Evolutionary conservation across 2,888 invertebrate species (phyloP).

Genomic region (Apomyelois bistriatella): DNA sequence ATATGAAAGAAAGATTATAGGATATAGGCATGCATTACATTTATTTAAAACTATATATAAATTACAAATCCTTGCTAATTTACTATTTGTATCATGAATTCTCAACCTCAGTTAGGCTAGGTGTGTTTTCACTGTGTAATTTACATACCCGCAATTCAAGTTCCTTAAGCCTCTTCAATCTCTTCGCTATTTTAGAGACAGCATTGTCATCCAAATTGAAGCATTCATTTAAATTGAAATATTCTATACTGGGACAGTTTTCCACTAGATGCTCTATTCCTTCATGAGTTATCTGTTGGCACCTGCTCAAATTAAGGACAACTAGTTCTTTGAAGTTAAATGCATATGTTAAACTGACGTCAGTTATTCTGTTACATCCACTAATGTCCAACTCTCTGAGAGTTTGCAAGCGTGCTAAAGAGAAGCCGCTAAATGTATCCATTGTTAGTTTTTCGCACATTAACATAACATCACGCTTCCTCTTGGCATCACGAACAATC

Average conservation of each 20-base stretch:
- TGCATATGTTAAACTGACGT: constrained; percentile 84
- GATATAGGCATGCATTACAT: no score
- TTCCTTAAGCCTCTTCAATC: constrained; percentile 72
- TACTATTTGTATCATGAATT: no score
- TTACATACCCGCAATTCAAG: constrained; percentile 77
- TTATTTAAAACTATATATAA: no score
- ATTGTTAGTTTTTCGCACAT: constrained; percentile 79
- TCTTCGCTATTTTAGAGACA: constrained; percentile 54
- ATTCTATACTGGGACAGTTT: constrained; percentile 85
- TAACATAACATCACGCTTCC: constrained; percentile 81
- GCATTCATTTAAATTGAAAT: constrained; percentile 83
- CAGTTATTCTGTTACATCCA: constrained; percentile 85
- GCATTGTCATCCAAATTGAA: constrained; percentile 84
- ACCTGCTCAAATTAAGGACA: constrained; percentile 82
- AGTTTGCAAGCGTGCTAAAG: constrained; percentile 74
- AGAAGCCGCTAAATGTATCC: constrained; percentile 68
- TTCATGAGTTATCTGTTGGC: constrained; percentile 84
- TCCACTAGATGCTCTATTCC: constrained; percentile 82
- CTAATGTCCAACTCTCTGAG: constrained; percentile 82
- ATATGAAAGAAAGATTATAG: no score
- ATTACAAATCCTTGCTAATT: no score
- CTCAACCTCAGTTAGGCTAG: no score
- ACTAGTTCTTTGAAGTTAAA: constrained; percentile 83
- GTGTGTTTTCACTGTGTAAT: background rate
- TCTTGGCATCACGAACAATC: constrained; percentile 82